These are phyloP conservation scores for Cryptoleucopteryx plumbea DNA, from an alignment of 2,113 vertebrate species.

Conservation along the genomic window DNA sequence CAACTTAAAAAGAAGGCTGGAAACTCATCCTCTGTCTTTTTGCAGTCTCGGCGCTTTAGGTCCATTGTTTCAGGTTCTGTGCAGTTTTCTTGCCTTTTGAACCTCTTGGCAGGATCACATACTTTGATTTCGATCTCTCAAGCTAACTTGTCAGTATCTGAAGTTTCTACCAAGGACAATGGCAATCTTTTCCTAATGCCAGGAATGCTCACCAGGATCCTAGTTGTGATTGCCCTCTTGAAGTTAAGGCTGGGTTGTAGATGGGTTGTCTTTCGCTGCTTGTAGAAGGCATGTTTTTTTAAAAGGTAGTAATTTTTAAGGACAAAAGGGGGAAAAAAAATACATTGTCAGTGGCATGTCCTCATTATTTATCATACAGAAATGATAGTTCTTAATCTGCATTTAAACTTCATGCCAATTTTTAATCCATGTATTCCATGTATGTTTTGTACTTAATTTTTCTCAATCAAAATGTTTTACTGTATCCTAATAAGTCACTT, in stretches of 20 bases:
- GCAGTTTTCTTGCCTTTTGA: background rate
- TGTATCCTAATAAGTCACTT: background rate
- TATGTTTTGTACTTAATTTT: background rate
- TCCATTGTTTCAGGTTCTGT: background rate
- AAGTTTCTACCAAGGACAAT: background rate
- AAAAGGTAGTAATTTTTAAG: background rate
- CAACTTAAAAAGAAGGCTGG: background rate
- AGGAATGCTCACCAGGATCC: background rate
- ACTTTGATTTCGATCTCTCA: background rate
- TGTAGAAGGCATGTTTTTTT: background rate
- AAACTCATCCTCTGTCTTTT: background rate
- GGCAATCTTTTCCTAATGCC: background rate
- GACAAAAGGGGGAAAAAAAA: background rate
- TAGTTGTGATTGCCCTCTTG: background rate
- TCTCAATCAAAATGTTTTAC: background rate
- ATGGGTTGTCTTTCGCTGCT: background rate
- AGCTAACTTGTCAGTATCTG: background rate
- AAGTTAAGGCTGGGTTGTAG: background rate
- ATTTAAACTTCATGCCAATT: background rate
- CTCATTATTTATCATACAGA: background rate
- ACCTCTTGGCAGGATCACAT: background rate
- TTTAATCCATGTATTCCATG: background rate
- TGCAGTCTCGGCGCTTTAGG: background rate
- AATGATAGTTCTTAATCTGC: background rate
- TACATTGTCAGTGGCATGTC: background rate